Conservation (phyloP, 2,888 invertebrate genomes). For the Caenorhabditis angaria region DNA sequence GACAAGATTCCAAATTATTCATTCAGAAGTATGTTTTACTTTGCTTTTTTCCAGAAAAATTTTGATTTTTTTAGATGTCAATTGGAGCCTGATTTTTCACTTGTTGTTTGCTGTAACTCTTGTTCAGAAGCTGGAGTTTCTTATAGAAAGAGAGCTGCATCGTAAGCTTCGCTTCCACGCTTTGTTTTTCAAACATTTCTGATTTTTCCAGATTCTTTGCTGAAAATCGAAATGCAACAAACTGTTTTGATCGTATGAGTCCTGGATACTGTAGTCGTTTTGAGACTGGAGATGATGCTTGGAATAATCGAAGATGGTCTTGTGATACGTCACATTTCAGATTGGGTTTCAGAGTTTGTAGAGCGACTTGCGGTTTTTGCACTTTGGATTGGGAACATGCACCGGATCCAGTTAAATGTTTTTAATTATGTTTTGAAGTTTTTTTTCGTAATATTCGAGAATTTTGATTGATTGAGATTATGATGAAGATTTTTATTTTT, state of each 20-base stretch:
- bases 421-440: slow-evolving; percentile 11
- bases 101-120: slow-evolving; percentile 58
- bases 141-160: slow-evolving; percentile 47
- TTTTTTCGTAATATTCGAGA: slow-evolving; percentile 17
- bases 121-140: slow-evolving; percentile 53
- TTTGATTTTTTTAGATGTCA: slow-evolving; percentile 36
- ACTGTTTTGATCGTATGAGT: slow-evolving; percentile 59
- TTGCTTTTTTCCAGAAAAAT: not conserved
- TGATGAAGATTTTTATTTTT: too few relatives aligned
- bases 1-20: slow-evolving; percentile 46
- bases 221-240: slow-evolving; percentile 40
- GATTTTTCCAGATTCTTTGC: slow-evolving; percentile 48
- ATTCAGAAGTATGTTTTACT: slow-evolving; percentile 32
- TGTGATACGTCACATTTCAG: slow-evolving; percentile 54
- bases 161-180: not conserved
- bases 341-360: slow-evolving; percentile 55
- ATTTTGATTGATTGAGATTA: slow-evolving; percentile 19
- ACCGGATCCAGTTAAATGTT: slow-evolving; percentile 50
- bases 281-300: slow-evolving; percentile 50
- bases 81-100: slow-evolving; percentile 54
- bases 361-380: slow-evolving; percentile 55
- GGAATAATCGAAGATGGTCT: slow-evolving; percentile 54
- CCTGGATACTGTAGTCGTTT: slow-evolving; percentile 49
- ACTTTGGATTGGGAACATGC: slow-evolving; percentile 51
- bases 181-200: not conserved